phyloP scores from a whole-genome alignment of 1,140 invertebrate genomes.

The Chrysoperla carnea region DNA sequence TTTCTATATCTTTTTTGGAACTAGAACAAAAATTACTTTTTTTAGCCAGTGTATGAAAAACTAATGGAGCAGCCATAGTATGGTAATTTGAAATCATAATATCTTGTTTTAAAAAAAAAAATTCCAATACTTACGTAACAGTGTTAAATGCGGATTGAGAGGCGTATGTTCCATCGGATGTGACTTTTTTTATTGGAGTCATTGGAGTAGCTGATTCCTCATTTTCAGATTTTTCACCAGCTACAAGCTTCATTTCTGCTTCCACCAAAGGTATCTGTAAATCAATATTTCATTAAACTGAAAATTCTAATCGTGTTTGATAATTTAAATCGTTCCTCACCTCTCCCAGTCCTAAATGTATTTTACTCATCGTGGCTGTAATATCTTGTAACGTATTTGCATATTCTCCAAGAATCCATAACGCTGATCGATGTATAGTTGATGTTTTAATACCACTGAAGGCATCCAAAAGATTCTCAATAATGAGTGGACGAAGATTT shows the following conservation, averaged over 20 bases:
- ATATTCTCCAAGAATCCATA: constrained; percentile 99
- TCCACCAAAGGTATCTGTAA: constrained; percentile 56
- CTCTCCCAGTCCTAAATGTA: constrained; percentile 65
- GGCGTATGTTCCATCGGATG: constrained; percentile 96
- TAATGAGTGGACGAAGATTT: constrained; percentile 56
- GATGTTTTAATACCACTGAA: constrained; percentile 70
- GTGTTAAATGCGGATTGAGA: constrained; percentile 93
- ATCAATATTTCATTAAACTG: too few relatives aligned
- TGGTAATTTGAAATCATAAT: background rate
- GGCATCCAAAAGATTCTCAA: constrained; percentile 64
- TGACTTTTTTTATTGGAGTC: constrained; percentile 51
- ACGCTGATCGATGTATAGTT: constrained; percentile 77
- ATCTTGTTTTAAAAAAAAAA: too few relatives aligned
- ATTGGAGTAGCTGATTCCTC: constrained; percentile 18
- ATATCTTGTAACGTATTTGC: constrained; percentile 64
- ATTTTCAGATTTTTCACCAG: constrained; percentile 41
- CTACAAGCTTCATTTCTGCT: constrained; percentile 57
- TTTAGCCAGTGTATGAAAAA: background rate
- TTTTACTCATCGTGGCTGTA: constrained; percentile 54
- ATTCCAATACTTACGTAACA: constrained; percentile 35
- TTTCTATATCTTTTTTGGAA: constrained; percentile 40
- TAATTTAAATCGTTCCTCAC: constrained; percentile 19
- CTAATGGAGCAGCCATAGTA: too few relatives aligned
- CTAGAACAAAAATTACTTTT: constrained; percentile 15
- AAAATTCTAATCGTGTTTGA: too few relatives aligned